phyloP scores from a whole-genome alignment of 2,797 vertebrate genomes.

The Rhynchotus rufescens region DNA sequence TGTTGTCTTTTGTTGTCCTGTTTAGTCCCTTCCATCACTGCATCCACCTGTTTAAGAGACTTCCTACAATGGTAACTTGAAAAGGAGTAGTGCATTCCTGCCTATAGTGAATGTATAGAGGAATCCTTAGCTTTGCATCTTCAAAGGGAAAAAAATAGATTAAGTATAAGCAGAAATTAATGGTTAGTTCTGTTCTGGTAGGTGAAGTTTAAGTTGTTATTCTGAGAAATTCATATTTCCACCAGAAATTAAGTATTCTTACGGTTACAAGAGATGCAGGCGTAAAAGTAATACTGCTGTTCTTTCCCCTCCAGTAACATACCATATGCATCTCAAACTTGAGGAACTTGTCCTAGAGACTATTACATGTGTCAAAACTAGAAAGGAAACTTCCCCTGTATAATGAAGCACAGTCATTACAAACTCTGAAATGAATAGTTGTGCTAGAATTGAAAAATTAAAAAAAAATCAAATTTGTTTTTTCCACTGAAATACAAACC shows the following conservation, averaged over 20 bases:
- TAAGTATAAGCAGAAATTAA: not conserved
- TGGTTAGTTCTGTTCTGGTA: not conserved
- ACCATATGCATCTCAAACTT: not conserved
- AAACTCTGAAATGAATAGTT: not conserved
- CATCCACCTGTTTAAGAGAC: not conserved
- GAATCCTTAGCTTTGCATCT: not conserved
- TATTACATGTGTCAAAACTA: not conserved
- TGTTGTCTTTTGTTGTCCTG: not conserved
- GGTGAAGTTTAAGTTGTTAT: not conserved
- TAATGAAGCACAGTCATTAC: not conserved
- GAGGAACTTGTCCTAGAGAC: not conserved
- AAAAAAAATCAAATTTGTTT: not conserved
- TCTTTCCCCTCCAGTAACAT: not conserved
- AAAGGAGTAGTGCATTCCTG: not conserved
- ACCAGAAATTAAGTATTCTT: not conserved
- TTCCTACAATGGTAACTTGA: not conserved
- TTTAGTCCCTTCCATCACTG: not conserved
- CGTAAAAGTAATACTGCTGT: not conserved
- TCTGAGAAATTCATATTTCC: not conserved
- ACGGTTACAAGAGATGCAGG: not conserved
- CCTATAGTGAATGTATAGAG: not conserved
- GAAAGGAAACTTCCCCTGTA: not conserved
- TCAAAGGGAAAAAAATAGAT: not conserved
- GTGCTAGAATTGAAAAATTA: not conserved
- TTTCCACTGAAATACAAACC: too few relatives aligned